Conservation (phyloP, 2,113 vertebrate genomes). For the Azemiops feae region DNA sequence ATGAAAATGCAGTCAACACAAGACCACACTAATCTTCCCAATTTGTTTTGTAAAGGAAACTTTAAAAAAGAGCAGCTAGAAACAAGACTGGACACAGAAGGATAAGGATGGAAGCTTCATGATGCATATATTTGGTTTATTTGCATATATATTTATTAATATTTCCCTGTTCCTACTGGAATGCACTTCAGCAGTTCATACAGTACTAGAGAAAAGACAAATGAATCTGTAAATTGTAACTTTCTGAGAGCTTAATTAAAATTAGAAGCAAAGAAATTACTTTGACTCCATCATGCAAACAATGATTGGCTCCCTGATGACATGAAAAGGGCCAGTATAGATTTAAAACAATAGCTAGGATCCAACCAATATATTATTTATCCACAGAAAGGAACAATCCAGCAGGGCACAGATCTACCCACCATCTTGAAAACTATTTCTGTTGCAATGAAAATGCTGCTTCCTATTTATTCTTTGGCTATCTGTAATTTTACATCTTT, state of each 20-base stretch:
- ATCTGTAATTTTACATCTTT: background rate
- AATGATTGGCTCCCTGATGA: slow-evolving; percentile 3
- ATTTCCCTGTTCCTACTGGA: background rate
- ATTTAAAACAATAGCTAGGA: background rate
- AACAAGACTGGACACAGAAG: too few relatives aligned
- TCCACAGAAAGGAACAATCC: background rate
- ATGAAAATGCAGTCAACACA: too few relatives aligned
- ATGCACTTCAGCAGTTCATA: background rate
- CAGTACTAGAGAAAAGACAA: background rate
- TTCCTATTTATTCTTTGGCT: background rate
- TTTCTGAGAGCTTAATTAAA: background rate
- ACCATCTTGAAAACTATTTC: background rate
- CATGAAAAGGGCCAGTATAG: background rate
- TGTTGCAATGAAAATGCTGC: background rate
- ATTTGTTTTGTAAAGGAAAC: too few relatives aligned
- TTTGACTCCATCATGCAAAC: background rate
- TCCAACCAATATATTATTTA: background rate
- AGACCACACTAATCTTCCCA: too few relatives aligned
- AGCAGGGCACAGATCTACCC: background rate
- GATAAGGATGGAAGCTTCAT: too few relatives aligned
- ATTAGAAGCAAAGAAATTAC: slow-evolving; percentile 1
- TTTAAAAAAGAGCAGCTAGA: too few relatives aligned
- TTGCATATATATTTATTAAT: too few relatives aligned
- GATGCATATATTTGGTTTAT: too few relatives aligned
- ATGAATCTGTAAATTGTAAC: background rate